Evolutionary conservation across 1,140 invertebrate genomes (phyloP).

Genomic region (Temnothorax nylanderi): DNA sequence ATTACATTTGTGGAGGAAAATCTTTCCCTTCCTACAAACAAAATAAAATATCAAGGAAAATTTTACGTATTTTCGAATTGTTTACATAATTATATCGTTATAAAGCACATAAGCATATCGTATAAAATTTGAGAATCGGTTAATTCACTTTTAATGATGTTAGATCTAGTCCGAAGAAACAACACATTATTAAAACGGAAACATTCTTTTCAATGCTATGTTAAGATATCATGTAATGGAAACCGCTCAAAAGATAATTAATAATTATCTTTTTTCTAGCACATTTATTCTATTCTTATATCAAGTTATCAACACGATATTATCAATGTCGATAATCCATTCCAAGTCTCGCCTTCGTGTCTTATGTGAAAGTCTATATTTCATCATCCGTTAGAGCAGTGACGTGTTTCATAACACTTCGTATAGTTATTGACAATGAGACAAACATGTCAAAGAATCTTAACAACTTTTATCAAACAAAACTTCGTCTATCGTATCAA

Average conservation of each 20-base stretch:
- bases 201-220: neutral
- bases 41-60: neutral
- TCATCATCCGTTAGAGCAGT: neutral
- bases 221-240: neutral
- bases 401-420: neutral
- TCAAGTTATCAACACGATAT: neutral
- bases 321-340: neutral
- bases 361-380: neutral
- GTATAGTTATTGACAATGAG: neutral
- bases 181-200: neutral
- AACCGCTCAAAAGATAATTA: neutral
- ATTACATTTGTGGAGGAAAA: neutral
- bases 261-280: neutral
- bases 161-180: neutral
- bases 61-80: neutral
- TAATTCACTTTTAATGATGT: conserved; percentile 14
- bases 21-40: neutral
- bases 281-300: neutral
- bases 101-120: neutral
- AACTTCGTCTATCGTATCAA: neutral
- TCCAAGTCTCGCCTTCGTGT: neutral
- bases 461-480: conserved; percentile 26
- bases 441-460: conserved; percentile 26
- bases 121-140: conserved; percentile 5
- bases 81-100: conserved; percentile 18